Conservation (phyloP, 2,888 invertebrate species). For the Meghimatium bilineatum region DNA sequence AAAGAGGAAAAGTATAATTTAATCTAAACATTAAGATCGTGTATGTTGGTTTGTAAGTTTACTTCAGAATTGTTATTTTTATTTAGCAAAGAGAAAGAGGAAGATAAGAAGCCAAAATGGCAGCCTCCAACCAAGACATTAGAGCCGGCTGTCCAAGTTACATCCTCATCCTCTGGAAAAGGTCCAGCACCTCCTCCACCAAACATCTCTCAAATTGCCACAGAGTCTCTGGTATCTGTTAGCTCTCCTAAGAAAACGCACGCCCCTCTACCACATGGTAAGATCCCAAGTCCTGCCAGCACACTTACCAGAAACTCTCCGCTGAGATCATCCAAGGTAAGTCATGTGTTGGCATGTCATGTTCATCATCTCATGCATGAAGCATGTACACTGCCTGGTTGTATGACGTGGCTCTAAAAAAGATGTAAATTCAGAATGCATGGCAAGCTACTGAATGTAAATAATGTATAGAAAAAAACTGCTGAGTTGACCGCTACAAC, state of each 20-base stretch:
- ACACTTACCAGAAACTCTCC: slow-evolving; percentile 49
- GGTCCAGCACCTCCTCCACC: slow-evolving; percentile 54
- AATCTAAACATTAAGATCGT: no score
- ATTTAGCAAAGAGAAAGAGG: slow-evolving; percentile 63
- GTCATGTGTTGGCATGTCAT: background rate
- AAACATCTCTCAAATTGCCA: slow-evolving; percentile 13
- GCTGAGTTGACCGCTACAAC: no score
- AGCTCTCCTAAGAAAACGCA: slow-evolving; percentile 47
- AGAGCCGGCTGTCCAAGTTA: background rate
- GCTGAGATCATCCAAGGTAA: slow-evolving; percentile 44
- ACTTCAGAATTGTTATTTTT: background rate
- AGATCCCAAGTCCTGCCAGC: slow-evolving; percentile 49
- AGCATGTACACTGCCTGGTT: no score
- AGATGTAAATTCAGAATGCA: no score
- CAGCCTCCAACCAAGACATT: slow-evolving; percentile 62
- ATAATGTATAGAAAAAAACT: no score
- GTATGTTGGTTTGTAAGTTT: no score
- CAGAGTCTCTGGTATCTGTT: slow-evolving; percentile 44
- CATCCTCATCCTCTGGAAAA: slow-evolving; percentile 52
- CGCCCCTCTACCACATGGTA: slow-evolving; percentile 10
- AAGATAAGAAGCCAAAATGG: slow-evolving; percentile 71
- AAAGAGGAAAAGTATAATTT: no score
- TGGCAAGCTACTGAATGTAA: no score
- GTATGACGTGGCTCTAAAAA: no score
- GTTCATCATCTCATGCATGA: slow-evolving; percentile 17